Evolutionary conservation across 2,113 vertebrate genomes (phyloP).

Genomic region (Tyto alba): DNA sequence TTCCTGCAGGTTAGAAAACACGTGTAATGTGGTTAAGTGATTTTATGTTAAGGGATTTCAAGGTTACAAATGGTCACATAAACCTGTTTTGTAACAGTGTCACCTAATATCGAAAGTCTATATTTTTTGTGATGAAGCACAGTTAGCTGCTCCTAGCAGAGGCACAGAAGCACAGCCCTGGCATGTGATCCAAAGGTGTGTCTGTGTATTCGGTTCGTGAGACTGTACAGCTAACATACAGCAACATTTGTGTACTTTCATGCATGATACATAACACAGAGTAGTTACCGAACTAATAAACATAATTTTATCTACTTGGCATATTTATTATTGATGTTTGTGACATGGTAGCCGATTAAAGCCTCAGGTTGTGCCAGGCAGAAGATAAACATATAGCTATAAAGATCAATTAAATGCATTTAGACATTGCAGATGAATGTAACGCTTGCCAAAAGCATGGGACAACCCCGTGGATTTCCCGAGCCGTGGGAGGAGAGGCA

Average conservation of each 20-base stretch:
- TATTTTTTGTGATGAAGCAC: neutral
- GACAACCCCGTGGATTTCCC: rapidly evolving
- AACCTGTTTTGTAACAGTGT: neutral
- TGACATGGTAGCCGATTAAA: neutral
- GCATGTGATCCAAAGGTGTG: rapidly evolving
- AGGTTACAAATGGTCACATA: neutral
- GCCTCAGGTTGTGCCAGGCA: neutral
- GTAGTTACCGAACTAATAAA: neutral
- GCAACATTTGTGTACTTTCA: neutral
- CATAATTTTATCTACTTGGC: neutral
- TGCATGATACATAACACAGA: neutral
- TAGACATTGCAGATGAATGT: rapidly evolving
- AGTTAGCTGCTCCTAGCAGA: neutral
- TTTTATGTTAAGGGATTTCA: neutral
- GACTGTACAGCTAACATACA: rapidly evolving
- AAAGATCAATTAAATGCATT: neutral
- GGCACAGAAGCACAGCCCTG: neutral
- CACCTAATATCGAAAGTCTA: rapidly evolving
- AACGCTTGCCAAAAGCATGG: neutral
- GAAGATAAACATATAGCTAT: neutral
- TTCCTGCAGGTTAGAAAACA: neutral
- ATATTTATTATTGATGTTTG: neutral
- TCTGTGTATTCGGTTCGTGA: rapidly evolving
- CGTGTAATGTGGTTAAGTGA: rapidly evolving
- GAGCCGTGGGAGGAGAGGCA: neutral